Conservation (phyloP, 2,888 invertebrate species). For the Rhimphoctona megacephalus region DNA sequence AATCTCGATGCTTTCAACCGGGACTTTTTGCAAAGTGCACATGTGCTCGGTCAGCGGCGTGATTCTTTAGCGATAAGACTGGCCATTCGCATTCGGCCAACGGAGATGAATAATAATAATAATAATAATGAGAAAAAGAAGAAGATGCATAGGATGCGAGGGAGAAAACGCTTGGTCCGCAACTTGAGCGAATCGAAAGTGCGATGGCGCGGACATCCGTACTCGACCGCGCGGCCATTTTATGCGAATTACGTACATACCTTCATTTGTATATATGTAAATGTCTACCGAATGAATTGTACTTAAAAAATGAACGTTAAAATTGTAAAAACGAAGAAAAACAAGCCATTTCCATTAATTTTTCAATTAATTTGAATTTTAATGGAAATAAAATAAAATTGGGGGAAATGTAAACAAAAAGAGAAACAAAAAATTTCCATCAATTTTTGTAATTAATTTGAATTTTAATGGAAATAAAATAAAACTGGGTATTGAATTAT, state of each 20-base stretch:
- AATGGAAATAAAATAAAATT: not conserved
- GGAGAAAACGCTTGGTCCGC: conserved; percentile 69
- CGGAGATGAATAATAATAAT: conserved; percentile 26
- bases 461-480: not conserved
- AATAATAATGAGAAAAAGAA: conserved; percentile 51
- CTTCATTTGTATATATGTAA: not conserved
- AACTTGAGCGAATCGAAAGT: conserved; percentile 83
- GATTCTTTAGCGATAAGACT: conserved; percentile 81
- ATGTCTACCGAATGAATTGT: not conserved
- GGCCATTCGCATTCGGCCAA: conserved; percentile 71
- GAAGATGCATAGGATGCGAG: conserved; percentile 56
- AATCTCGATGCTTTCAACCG: conserved; percentile 70
- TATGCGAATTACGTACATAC: conserved; percentile 27
- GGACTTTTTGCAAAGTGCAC: conserved; percentile 80
- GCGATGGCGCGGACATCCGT: conserved; percentile 83
- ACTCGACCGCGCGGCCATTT: conserved; percentile 32
- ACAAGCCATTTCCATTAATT: not conserved
- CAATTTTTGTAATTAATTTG: not conserved
- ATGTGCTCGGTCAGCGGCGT: conserved; percentile 79
- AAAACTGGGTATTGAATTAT: too few relatives aligned
- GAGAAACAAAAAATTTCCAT: too few relatives aligned
- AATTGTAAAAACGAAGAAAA: not conserved
- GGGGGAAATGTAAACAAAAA: too few relatives aligned
- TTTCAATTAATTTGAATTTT: not conserved
- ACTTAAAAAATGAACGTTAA: not conserved